Evolutionary conservation across 2,113 vertebrate genomes (phyloP).

Genomic region (Numenius arquata): DNA sequence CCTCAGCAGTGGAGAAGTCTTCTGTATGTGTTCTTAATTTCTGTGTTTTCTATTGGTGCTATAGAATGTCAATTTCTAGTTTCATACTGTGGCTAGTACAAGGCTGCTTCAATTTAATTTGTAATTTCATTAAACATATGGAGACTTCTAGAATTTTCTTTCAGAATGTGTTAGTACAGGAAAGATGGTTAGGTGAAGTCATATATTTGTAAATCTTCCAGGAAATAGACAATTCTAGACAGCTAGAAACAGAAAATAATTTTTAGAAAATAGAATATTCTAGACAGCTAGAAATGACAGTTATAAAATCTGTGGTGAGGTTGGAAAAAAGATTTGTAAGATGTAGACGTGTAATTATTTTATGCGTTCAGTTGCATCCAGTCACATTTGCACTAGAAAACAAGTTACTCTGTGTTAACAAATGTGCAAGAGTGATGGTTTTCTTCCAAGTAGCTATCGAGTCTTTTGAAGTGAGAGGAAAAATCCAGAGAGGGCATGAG

Average conservation of each 20-base stretch:
- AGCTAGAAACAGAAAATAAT: neutral
- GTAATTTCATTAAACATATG: neutral
- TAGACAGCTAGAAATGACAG: neutral
- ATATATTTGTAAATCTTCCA: neutral
- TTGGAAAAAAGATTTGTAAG: neutral
- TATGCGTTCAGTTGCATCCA: neutral
- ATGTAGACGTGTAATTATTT: neutral
- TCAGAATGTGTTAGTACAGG: neutral
- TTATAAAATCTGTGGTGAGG: neutral
- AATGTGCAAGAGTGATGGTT: neutral
- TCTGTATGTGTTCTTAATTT: neutral
- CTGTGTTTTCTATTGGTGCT: neutral
- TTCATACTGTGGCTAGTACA: neutral
- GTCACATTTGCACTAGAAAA: neutral
- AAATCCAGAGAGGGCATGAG: neutral
- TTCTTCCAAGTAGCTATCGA: neutral
- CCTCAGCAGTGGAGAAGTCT: neutral
- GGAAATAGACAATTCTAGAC: neutral
- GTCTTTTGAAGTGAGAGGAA: neutral
- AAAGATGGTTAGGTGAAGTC: neutral
- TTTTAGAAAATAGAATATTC: neutral
- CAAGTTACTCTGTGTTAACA: neutral
- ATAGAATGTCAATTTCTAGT: neutral
- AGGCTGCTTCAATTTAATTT: neutral
- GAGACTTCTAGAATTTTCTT: neutral